A percentile compares a stretch with the other conserved stretches of the same genome.
These are phyloP conservation scores for Linurgus olivaceus DNA, from an alignment of 2,797 vertebrate genomes.

Conservation along the genomic window DNA sequence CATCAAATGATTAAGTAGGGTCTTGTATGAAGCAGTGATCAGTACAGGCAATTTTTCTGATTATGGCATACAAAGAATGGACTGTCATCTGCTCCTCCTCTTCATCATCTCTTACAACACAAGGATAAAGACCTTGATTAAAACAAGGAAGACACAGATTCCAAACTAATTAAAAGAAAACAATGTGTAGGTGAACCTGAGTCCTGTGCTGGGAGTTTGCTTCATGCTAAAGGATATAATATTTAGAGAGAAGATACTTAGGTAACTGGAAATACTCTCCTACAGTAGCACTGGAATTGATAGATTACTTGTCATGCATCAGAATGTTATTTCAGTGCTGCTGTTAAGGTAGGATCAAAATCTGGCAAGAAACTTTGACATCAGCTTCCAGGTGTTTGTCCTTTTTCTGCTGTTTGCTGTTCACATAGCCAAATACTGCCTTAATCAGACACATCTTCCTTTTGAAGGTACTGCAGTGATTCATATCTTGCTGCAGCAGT, in stretches of 20 bases:
- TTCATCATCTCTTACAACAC: neutral
- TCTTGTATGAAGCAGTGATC: neutral
- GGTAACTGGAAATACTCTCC: neutral
- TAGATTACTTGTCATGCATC: neutral
- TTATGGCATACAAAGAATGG: neutral
- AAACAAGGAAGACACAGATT: neutral
- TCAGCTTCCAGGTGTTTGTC: neutral
- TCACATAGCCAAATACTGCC: neutral
- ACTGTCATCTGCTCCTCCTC: neutral
- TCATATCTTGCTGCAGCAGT: neutral
- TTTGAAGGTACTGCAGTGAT: neutral
- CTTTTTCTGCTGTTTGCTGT: neutral
- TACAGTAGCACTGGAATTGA: neutral
- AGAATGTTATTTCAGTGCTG: neutral
- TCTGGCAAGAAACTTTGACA: neutral
- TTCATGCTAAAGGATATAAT: neutral
- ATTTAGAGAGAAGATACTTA: neutral
- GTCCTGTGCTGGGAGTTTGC: neutral
- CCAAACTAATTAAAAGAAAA: neutral
- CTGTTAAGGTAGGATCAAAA: neutral
- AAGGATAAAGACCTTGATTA: neutral
- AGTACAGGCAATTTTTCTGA: neutral
- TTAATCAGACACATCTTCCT: neutral
- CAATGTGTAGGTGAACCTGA: neutral
- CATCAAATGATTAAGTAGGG: neutral